A percentile compares a stretch with the other conserved stretches of the same genome.
Conservation (phyloP, 2,888 invertebrate genomes). For the Pardosa pseudoannulata region DNA sequence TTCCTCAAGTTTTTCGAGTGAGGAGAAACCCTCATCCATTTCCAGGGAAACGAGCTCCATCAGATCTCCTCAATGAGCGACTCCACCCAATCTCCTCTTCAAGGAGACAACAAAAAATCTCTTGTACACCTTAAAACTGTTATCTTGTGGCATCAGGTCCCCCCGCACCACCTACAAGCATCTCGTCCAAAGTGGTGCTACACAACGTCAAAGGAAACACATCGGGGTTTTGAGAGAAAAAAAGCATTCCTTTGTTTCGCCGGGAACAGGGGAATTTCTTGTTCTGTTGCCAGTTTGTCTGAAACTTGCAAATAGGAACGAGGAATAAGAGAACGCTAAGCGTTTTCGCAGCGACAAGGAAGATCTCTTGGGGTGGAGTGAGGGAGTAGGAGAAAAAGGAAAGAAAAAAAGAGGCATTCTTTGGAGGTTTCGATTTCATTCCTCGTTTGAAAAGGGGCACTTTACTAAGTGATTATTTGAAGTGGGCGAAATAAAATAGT, state of each 20-base stretch:
- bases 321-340: neutral
- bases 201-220: slow-evolving; percentile 32
- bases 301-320: neutral
- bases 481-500: neutral
- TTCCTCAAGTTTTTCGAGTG: neutral
- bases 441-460: neutral
- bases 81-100: slow-evolving; percentile 43
- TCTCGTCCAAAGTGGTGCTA: slow-evolving; percentile 35
- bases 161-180: slow-evolving; percentile 31
- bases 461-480: neutral
- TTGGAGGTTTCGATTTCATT: neutral
- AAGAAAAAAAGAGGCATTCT: neutral
- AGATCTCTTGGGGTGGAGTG: no score
- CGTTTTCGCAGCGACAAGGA: neutral
- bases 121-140: slow-evolving; percentile 37
- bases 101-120: slow-evolving; percentile 8
- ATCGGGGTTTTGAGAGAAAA: no score
- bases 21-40: slow-evolving; percentile 52
- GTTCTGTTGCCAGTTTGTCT: neutral
- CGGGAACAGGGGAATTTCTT: slow-evolving; percentile 32
- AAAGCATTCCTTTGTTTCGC: slow-evolving; percentile 35
- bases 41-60: slow-evolving; percentile 46
- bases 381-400: no score
- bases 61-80: slow-evolving; percentile 34
- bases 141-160: slow-evolving; percentile 41